These are phyloP conservation scores for Acipenser transmontanus DNA, from an alignment of 2,797 vertebrate genomes.

Conservation along the genomic window DNA sequence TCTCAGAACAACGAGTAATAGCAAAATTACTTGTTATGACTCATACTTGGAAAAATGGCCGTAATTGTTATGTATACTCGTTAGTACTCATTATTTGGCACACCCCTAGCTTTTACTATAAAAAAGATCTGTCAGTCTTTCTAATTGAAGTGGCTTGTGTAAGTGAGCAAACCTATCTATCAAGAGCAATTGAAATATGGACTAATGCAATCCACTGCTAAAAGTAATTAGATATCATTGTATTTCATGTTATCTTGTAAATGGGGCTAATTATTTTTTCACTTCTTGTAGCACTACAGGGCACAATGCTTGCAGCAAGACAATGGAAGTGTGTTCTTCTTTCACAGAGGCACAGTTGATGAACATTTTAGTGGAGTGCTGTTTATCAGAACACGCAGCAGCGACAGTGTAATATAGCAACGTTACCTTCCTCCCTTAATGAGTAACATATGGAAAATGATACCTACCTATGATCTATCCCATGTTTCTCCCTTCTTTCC, in stretches of 20 bases:
- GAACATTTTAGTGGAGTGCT: conserved; percentile 35
- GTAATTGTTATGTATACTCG: too few relatives aligned
- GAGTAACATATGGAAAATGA: conserved; percentile 37
- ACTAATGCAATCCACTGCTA: too few relatives aligned
- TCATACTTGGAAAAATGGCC: too few relatives aligned
- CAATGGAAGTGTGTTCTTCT: conserved; percentile 22
- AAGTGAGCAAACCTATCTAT: too few relatives aligned
- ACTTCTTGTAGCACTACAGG: conserved; percentile 4
- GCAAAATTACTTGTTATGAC: too few relatives aligned
- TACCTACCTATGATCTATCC: conserved; percentile 54
- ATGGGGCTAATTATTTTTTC: conserved; percentile 4
- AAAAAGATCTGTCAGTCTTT: too few relatives aligned
- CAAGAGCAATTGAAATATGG: too few relatives aligned
- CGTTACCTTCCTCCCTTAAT: conserved; percentile 10
- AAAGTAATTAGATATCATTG: too few relatives aligned
- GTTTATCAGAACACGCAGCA: conserved; percentile 35
- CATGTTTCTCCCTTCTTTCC: conserved; percentile 54
- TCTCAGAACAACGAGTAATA: too few relatives aligned
- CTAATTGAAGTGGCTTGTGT: too few relatives aligned
- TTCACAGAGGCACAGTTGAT: not conserved
- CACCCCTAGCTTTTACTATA: too few relatives aligned
- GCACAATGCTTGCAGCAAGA: conserved; percentile 41
- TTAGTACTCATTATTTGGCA: too few relatives aligned
- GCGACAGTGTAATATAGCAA: not conserved
- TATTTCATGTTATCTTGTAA: not conserved